These are phyloP conservation scores for Frankliniella fusca DNA, from an alignment of 2,888 invertebrate species.

Conservation along the genomic window DNA sequence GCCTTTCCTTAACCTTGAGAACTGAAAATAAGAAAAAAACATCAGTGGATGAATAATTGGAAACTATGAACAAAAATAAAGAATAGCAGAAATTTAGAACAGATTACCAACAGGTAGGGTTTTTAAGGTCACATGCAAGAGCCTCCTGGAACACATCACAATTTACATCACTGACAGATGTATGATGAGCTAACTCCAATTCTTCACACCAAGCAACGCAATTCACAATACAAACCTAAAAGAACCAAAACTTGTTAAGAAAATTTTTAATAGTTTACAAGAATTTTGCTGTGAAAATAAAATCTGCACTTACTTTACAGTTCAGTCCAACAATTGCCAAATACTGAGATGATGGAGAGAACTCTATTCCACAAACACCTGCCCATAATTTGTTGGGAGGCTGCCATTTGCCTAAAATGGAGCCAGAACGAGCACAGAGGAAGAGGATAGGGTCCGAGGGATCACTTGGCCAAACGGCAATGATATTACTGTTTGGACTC, in stretches of 20 bases:
- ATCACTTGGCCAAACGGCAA: not conserved
- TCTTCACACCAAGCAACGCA: conserved; percentile 7
- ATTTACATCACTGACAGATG: not conserved
- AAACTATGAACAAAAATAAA: too few species aligned
- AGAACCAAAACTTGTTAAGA: not conserved
- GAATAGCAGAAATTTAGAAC: not conserved
- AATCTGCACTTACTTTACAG: not conserved
- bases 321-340: not conserved
- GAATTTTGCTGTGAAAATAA: not conserved
- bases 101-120: not conserved
- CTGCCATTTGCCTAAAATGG: not conserved
- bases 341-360: not conserved
- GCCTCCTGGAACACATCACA: not conserved
- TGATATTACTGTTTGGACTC: not conserved
- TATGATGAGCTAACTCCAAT: not conserved
- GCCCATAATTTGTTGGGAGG: not conserved
- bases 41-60: not conserved
- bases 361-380: not conserved
- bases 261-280: not conserved
- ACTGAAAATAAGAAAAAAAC: not conserved
- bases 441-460: not conserved
- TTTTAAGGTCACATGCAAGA: not conserved
- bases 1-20: not conserved
- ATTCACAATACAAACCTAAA: not conserved
- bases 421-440: not conserved